Conservation (phyloP, 1,140 invertebrate genomes). For the Zaprionus inermis region DNA sequence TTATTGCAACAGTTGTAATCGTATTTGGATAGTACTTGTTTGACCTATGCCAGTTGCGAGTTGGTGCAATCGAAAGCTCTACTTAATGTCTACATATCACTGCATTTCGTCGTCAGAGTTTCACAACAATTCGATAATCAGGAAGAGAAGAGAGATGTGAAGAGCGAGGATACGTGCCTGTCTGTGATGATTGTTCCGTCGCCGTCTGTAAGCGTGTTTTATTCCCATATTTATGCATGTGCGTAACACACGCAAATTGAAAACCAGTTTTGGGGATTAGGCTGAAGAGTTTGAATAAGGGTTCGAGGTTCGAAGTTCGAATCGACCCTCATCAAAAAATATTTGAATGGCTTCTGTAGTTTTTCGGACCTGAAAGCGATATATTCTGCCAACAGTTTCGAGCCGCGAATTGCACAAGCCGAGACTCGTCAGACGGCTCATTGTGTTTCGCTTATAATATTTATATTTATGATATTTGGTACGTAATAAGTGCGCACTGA, state of each 20-base stretch:
- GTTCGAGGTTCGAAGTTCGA: neutral
- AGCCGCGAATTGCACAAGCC: slow-evolving; percentile 24
- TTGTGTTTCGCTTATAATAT: slow-evolving; percentile 15
- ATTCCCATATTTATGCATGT: neutral
- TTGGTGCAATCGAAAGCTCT: neutral
- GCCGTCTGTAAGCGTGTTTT: neutral
- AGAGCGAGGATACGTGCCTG: neutral
- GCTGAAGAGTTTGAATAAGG: neutral
- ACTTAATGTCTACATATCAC: neutral
- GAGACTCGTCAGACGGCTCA: slow-evolving; percentile 14
- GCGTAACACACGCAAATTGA: slow-evolving; percentile 8
- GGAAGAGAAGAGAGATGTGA: neutral
- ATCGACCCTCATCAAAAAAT: slow-evolving; percentile 33
- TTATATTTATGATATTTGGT: slow-evolving; percentile 8
- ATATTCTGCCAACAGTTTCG: slow-evolving; percentile 16
- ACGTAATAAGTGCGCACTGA: neutral
- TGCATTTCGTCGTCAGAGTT: neutral
- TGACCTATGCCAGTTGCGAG: no score
- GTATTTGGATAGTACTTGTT: no score
- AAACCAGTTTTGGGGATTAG: slow-evolving; percentile 36
- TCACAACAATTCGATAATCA: slow-evolving; percentile 20
- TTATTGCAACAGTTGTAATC: no score
- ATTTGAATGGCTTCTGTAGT: neutral
- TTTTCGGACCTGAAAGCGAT: slow-evolving; percentile 8
- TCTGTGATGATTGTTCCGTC: no score